Base-by-base conservation (phyloP, 2,797 vertebrate genomes). In the Denticeps clupeoides region DNA sequence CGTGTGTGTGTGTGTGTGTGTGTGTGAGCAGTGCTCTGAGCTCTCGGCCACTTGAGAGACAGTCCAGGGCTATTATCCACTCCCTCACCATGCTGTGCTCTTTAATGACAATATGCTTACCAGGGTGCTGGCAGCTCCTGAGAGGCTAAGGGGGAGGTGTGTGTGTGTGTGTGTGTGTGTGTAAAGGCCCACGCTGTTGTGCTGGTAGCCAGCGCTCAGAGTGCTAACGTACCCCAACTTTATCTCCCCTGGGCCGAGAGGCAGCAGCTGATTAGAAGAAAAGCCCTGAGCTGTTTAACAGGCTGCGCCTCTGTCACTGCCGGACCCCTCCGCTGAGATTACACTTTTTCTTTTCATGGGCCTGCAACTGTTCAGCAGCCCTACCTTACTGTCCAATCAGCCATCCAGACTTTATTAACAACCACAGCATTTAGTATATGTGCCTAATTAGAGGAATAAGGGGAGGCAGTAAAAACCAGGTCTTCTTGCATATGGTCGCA, bases 71-170 rank as follows among this genome's bases (percentile, higher is more conserved):
- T 69, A 76, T 74, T 56, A 62, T 63, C 44, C 31, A 50, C 58
- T 74, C 75, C 71, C 72, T 70, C 43, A 55, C 64, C 59, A 60
- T 69, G 68, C 69, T 59, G 51, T 55, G 72, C 59, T 73, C 71
- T 77, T 79, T 82, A 81, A 84, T 82, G 72, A 81, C 81, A 81
- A 82, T 83, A 82, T 82, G 81, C 77, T 82, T 74, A 71, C 75
- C 56, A 65, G 60, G 71, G 65, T 74, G 70, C 63, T 59, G 60
- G 56, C 55, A 65, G 58, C 57, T 64, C 76, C 64, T 53, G 62
- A 46, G 79, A 70, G 63, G 53, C 48, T 31, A n/a, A 22, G 37
- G 48, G 45, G 35, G 21, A 24, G 28, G 28, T 49, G 45, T 23
- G 58, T 41, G 60, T 12, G 24, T 53, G 37, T 26, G 13, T 22